Conservation (phyloP, 35 echinoderm and acorn worm genomes). For the Lytechinus variegatus region DNA sequence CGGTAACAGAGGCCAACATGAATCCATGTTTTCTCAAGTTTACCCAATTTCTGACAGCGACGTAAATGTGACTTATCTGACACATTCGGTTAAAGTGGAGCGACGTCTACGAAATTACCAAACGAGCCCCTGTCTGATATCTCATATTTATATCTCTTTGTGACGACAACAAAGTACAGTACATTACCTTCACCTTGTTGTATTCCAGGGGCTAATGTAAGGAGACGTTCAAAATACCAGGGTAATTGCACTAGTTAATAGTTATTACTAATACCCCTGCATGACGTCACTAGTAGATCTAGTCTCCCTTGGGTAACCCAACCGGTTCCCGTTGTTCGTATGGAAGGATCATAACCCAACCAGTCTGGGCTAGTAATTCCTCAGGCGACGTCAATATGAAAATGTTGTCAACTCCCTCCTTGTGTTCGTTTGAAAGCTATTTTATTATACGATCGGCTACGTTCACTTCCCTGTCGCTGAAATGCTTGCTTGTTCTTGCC, state of each 20-base stretch:
- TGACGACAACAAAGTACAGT: not conserved
- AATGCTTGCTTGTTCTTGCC: not conserved
- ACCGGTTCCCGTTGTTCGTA: not conserved
- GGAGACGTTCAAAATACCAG: not conserved
- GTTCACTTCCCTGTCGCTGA: not conserved
- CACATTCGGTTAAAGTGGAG: slow-evolving; percentile 9
- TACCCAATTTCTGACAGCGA: not conserved
- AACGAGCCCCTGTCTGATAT: not conserved
- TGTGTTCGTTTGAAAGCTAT: not conserved
- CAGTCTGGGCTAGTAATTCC: not conserved
- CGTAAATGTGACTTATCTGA: not conserved
- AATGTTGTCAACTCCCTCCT: slow-evolving; percentile 2
- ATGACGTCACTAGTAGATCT: not conserved
- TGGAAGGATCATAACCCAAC: not conserved
- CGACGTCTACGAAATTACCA: not conserved
- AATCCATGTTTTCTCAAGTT: not conserved
- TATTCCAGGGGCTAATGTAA: not conserved
- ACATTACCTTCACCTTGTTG: not conserved
- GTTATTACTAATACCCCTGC: not conserved
- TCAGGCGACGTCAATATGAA: not conserved
- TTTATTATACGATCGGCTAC: not conserved
- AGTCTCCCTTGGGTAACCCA: not conserved
- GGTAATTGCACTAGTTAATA: not conserved
- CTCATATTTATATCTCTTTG: not conserved
- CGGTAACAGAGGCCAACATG: not conserved